phyloP scores from a whole-genome alignment of 2,888 invertebrate genomes.

The Trilocha varians region DNA sequence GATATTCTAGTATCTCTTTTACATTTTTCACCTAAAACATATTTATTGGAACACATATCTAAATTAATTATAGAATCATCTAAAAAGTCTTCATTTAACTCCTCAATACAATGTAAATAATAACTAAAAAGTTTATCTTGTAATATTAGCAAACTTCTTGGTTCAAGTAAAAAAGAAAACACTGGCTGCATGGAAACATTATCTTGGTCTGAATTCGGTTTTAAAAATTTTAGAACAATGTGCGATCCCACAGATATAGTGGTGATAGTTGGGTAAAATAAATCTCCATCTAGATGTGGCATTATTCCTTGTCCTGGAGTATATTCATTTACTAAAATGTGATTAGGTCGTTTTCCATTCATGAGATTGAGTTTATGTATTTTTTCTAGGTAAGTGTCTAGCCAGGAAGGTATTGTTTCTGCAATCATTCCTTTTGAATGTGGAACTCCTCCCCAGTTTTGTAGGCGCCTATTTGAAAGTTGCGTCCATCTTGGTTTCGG shows the following conservation, averaged over 20 bases:
- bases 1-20: slow-evolving; percentile 84
- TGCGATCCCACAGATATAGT: slow-evolving; percentile 95
- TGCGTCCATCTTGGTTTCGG: slow-evolving; percentile 98
- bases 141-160: slow-evolving; percentile 89
- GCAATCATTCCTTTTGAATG: slow-evolving; percentile 95
- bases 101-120: slow-evolving; percentile 90
- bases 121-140: slow-evolving; percentile 86
- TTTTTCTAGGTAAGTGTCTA: slow-evolving; percentile 79
- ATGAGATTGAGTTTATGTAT: slow-evolving; percentile 80
- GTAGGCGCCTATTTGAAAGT: slow-evolving; percentile 90
- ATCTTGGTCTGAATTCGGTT: slow-evolving; percentile 52
- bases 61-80: slow-evolving; percentile 77
- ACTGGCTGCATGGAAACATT: slow-evolving; percentile 42
- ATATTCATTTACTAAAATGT: slow-evolving; percentile 96
- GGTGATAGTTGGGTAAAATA: slow-evolving; percentile 93
- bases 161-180: slow-evolving; percentile 88
- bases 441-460: slow-evolving; percentile 98
- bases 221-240: slow-evolving; percentile 88
- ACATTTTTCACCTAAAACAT: slow-evolving; percentile 71
- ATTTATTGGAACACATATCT: slow-evolving; percentile 71
- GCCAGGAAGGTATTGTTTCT: slow-evolving; percentile 90
- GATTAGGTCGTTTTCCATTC: slow-evolving; percentile 85
- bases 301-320: slow-evolving; percentile 94
- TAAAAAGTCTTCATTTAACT: slow-evolving; percentile 77
- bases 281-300: slow-evolving; percentile 96